A percentile compares a stretch with the other conserved stretches of the same genome.
These are phyloP conservation scores for Gymnocephalus cernua DNA, from an alignment of 2,113 vertebrate species.

Conservation along the genomic window DNA sequence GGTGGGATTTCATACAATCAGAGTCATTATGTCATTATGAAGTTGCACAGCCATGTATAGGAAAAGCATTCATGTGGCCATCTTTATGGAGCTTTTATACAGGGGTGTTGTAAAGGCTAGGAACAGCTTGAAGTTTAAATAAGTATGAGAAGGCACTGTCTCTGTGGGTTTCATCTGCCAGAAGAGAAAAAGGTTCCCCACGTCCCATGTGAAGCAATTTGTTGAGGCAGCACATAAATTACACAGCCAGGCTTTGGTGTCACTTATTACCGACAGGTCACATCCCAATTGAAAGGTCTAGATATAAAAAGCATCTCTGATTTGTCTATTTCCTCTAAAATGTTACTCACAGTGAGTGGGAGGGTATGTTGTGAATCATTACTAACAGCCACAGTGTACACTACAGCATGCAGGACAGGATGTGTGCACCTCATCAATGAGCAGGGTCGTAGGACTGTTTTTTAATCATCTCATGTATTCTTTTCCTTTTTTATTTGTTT, in stretches of 20 bases:
- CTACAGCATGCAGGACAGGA: background rate
- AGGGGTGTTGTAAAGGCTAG: conserved; percentile 2
- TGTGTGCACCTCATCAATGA: conserved; percentile 16
- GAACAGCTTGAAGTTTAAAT: conserved; percentile 14
- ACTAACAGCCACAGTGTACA: conserved; percentile 35
- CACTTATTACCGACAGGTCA: conserved; percentile 79
- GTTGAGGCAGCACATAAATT: conserved; percentile 79
- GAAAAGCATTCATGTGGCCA: conserved; percentile 27
- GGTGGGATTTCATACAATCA: conserved; percentile 26
- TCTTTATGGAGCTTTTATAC: conserved; percentile 4
- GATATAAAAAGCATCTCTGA: conserved; percentile 77
- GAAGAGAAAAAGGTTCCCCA: conserved; percentile 44
- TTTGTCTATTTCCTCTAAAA: conserved; percentile 64
- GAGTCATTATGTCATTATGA: conserved; percentile 43
- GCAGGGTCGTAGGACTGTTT: too few species aligned
- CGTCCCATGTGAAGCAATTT: conserved; percentile 83
- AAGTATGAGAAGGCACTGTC: conserved; percentile 26
- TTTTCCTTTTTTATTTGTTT: background rate
- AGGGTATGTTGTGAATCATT: conserved; percentile 68
- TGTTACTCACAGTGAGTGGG: conserved; percentile 52
- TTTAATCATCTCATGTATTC: background rate
- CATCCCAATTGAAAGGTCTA: conserved; percentile 75
- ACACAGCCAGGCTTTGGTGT: conserved; percentile 64
- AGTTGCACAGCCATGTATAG: conserved; percentile 31
- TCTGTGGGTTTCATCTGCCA: conserved; percentile 48